Conservation (phyloP, 30 jellyfish, hydroid and myxozoan genomes). For the Turritopsis dohrnii region DNA sequence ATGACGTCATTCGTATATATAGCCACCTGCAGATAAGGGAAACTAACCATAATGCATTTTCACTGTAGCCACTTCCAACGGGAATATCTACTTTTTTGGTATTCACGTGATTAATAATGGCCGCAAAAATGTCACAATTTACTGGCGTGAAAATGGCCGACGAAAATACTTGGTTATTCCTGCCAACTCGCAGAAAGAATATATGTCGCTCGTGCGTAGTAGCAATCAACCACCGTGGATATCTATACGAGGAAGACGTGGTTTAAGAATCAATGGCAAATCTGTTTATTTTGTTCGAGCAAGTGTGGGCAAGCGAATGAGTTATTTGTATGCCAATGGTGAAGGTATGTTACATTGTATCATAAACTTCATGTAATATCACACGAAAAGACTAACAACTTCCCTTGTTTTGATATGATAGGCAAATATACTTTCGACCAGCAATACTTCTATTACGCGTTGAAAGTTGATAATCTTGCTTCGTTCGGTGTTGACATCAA, state of each 20-base stretch:
- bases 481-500: slow-evolving; percentile 16
- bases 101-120: slow-evolving; percentile 20
- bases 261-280: slow-evolving; percentile 4
- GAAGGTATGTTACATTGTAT: not conserved
- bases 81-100: not conserved
- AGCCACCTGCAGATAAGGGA: not conserved
- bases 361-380: not conserved
- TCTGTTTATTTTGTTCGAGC: slow-evolving; percentile 5
- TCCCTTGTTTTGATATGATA: not conserved
- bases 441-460: slow-evolving; percentile 2
- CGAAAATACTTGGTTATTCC: not conserved
- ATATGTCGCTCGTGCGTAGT: slow-evolving; percentile 1
- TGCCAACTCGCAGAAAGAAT: not conserved
- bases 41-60: not conserved
- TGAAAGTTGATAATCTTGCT: slow-evolving; percentile 10
- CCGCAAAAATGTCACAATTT: not conserved
- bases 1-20: not conserved
- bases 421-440: not conserved
- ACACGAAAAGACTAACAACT: not conserved
- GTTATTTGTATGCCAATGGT: not conserved
- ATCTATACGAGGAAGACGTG: not conserved
- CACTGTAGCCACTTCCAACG: not conserved
- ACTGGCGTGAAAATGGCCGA: not conserved
- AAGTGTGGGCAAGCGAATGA: not conserved
- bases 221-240: not conserved